These are phyloP conservation scores for Sarcophaga carnaria DNA, from an alignment of 2,888 invertebrate genomes.

Conservation along the genomic window DNA sequence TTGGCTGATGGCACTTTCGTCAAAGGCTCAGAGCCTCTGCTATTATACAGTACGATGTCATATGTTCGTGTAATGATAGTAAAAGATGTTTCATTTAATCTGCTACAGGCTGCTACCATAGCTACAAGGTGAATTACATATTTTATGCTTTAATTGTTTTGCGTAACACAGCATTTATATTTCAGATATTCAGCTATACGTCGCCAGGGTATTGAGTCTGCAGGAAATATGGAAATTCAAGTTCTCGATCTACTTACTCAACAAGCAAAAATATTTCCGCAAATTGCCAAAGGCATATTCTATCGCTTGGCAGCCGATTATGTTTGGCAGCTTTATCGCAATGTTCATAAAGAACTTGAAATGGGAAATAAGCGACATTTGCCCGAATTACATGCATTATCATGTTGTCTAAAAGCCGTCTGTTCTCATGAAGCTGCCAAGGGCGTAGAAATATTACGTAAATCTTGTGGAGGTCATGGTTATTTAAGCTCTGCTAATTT, in stretches of 20 bases:
- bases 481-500: constrained; percentile 93
- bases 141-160: no score
- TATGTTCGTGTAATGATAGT: constrained; percentile 93
- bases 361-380: constrained; percentile 89
- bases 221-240: constrained; percentile 90
- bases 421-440: constrained; percentile 88
- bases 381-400: constrained; percentile 92
- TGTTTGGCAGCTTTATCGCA: constrained; percentile 92
- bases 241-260: constrained; percentile 96
- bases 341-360: constrained; percentile 89
- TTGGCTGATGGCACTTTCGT: constrained; percentile 94
- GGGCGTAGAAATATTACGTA: constrained; percentile 92
- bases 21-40: constrained; percentile 89
- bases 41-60: constrained; percentile 94
- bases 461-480: constrained; percentile 97
- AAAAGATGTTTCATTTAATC: constrained; percentile 87
- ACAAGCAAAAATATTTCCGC: constrained; percentile 94
- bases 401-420: constrained; percentile 95
- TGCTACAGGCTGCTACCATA: constrained; percentile 93
- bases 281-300: constrained; percentile 90
- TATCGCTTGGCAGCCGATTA: constrained; percentile 89
- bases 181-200: constrained; percentile 89
- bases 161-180: neutral
- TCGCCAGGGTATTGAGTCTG: constrained; percentile 91
- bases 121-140: constrained; percentile 87